Evolutionary conservation across 2,888 invertebrate genomes (phyloP), one percentile per base, ranked within the genome.

Genomic region (Parnassius smintheus): DNA sequence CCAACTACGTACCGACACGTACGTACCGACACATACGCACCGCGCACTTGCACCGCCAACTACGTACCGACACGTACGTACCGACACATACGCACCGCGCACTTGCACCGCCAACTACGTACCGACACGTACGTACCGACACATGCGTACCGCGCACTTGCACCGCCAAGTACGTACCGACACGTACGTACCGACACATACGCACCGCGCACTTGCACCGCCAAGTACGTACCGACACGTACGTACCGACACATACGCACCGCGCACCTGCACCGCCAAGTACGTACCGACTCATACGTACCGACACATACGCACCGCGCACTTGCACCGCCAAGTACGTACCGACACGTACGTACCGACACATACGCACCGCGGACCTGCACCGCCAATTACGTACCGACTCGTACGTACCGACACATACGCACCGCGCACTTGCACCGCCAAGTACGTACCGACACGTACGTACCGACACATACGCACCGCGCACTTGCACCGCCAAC

Each of bases 41-140:
- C 25, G 25, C 25, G 25, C 25, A 25, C 25, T 3, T 25, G 25
- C 25, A 2, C 25, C 25, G 25, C 25, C 25, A 25, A 3, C n/a
- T n/a, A n/a, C n/a, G n/a, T n/a, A n/a, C n/a, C n/a, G n/a, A n/a
- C n/a, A n/a, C n/a, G 25, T 25, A 25, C 25, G 25, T 25, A 25
- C 25, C 25, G 25, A 7, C 25, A 25, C 2, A 18, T 18, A 18
- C n/a, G n/a, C n/a, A n/a, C n/a, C 72, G 59, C 72, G 18, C 79
- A 79, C 2, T 72, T 84, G 25, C 83, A 85, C 55, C 77, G 79
- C 0, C 81, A 84, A 76, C 84, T 85, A 35, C 22, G 46, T 45
- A 2, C 42, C 49, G n/a, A n/a, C n/a, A n/a, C n/a, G n/a, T n/a
- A n/a, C n/a, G n/a, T 51, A 7, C 9, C 18, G 18, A 18, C 18